These are phyloP conservation scores for Lepus townsendii DNA, from an alignment of 2,797 vertebrate genomes.

Conservation along the genomic window DNA sequence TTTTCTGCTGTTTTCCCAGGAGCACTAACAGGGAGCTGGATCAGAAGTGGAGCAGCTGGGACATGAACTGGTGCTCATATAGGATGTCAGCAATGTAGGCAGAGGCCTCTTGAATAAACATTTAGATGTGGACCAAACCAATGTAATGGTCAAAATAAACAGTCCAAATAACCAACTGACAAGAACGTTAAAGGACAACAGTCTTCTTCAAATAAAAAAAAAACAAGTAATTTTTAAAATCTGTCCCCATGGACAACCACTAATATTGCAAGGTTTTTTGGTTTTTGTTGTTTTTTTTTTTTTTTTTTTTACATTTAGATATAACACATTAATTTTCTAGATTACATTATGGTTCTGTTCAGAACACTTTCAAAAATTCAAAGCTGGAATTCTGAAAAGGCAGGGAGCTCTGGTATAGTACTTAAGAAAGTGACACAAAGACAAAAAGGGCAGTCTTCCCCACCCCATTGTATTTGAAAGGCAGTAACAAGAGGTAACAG, in stretches of 20 bases:
- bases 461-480: too few relatives aligned
- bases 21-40: too few relatives aligned
- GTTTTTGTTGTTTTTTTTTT: background rate
- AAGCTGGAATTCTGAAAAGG: conserved; percentile 36
- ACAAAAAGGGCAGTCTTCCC: too few relatives aligned
- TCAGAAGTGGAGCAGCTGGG: too few relatives aligned
- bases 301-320: conserved; percentile 52
- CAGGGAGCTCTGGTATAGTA: background rate
- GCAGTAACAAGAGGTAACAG: too few relatives aligned
- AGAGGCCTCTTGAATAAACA: background rate
- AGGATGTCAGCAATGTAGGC: too few relatives aligned
- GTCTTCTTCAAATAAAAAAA: background rate
- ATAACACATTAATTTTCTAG: background rate
- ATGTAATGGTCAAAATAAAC: conserved; percentile 10
- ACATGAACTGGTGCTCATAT: too few relatives aligned
- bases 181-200: background rate
- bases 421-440: background rate
- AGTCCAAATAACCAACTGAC: conserved; percentile 13
- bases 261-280: background rate
- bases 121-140: conserved; percentile 6
- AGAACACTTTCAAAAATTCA: conserved; percentile 51
- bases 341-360: conserved; percentile 39
- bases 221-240: background rate
- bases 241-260: background rate
- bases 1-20: too few relatives aligned